Conservation (phyloP, 1,140 invertebrate genomes). For the Philopotamus ludificatus region DNA sequence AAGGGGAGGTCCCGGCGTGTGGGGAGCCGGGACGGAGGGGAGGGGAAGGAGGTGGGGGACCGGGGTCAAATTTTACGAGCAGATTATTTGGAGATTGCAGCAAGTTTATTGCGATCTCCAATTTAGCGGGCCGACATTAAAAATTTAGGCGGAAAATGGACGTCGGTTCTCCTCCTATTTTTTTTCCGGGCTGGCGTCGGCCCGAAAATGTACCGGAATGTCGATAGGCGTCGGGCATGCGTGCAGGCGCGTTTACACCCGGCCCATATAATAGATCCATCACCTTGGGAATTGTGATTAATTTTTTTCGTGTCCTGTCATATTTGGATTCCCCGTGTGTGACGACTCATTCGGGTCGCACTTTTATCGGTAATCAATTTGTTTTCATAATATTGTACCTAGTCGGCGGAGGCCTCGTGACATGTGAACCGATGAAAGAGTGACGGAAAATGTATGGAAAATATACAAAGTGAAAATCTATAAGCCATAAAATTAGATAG, state of each 20-base stretch:
- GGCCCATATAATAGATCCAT: background rate
- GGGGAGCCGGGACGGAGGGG: background rate
- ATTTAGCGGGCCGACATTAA: constrained; percentile 10
- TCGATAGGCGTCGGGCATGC: background rate
- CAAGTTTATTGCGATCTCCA: constrained; percentile 21
- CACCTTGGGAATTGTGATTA: background rate
- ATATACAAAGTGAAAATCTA: too few species aligned
- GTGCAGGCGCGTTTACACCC: background rate
- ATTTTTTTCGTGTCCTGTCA: too few species aligned
- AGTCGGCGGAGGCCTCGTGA: too few species aligned
- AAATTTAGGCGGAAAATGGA: constrained; percentile 11
- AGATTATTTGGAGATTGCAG: constrained; percentile 30
- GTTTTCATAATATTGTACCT: too few species aligned
- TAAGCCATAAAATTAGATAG: too few species aligned
- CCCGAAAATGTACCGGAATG: constrained; percentile 2
- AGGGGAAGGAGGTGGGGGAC: background rate
- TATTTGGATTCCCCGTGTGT: too few species aligned
- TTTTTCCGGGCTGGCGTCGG: background rate
- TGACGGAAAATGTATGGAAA: too few species aligned
- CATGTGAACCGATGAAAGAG: too few species aligned
- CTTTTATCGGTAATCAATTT: too few species aligned
- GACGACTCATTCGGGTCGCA: too few species aligned
- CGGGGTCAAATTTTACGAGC: constrained; percentile 22
- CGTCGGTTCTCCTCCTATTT: background rate
- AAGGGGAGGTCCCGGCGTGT: background rate